Evolutionary conservation across 2,797 vertebrate genomes (phyloP).

Genomic region (Fistularia tabacaria): DNA sequence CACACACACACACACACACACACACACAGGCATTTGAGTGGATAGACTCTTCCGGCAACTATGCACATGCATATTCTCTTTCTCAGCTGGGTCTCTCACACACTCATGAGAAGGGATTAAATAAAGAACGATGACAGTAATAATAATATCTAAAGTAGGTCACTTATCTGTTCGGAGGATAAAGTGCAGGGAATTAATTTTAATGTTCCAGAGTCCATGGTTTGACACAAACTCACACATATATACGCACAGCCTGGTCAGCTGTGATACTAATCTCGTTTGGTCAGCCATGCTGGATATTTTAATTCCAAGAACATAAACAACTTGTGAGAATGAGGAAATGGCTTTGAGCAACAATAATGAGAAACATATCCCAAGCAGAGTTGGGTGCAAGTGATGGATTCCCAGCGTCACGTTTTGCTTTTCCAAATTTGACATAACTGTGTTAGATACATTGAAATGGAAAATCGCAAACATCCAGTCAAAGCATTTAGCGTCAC

Average conservation of each 20-base stretch:
- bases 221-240: conserved; percentile 42
- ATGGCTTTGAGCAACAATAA: conserved; percentile 2
- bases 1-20: too few species aligned
- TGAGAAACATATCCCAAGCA: conserved; percentile 1
- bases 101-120: conserved; percentile 27
- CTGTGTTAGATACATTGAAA: conserved; percentile 13
- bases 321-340: background rate
- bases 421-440: conserved; percentile 15
- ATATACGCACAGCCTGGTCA: conserved; percentile 38
- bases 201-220: conserved; percentile 50
- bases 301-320: conserved; percentile 37
- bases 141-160: conserved; percentile 65
- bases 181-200: conserved; percentile 63
- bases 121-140: conserved; percentile 37
- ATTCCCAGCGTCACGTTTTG: conserved; percentile 13
- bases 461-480: conserved; percentile 7
- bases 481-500: too few species aligned
- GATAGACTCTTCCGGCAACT: background rate
- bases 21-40: too few species aligned
- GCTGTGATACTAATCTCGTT: conserved; percentile 52
- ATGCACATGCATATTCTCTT: conserved; percentile 10
- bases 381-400: conserved; percentile 1
- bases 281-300: conserved; percentile 31
- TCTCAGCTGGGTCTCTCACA: background rate
- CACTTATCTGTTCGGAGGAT: conserved; percentile 64